These are phyloP conservation scores for Eupithecia inturbata DNA, from an alignment of 2,888 invertebrate genomes.

Conservation along the genomic window DNA sequence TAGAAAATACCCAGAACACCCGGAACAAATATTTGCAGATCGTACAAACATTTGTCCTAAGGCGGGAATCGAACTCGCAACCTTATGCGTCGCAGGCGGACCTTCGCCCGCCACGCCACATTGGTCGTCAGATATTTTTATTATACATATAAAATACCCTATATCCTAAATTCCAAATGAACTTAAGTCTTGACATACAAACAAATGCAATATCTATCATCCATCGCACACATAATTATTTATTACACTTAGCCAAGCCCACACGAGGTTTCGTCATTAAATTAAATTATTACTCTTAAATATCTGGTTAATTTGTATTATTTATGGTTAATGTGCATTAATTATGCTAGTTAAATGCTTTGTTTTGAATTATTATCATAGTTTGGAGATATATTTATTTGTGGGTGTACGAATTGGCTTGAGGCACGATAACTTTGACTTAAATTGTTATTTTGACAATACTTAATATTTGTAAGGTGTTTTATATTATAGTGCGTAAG, in stretches of 20 bases:
- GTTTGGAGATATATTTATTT: conserved; percentile 20
- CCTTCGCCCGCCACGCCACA: too few relatives aligned
- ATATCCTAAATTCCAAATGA: background rate
- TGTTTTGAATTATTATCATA: conserved; percentile 27
- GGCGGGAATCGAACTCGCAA: too few relatives aligned
- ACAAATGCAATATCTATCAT: conserved; percentile 18
- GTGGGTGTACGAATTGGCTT: conserved; percentile 20
- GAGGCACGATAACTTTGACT: conserved; percentile 12
- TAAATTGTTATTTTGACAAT: conserved; percentile 13
- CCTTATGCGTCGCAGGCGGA: too few relatives aligned
- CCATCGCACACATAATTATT: conserved; percentile 22
- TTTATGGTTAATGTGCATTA: conserved; percentile 39
- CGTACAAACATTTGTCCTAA: too few relatives aligned
- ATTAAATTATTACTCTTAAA: conserved; percentile 46
- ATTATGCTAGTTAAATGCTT: conserved; percentile 34
- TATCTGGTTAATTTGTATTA: conserved; percentile 44
- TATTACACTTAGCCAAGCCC: conserved; percentile 34
- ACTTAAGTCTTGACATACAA: conserved; percentile 8
- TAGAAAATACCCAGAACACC: too few relatives aligned
- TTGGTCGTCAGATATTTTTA: too few relatives aligned
- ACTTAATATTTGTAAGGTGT: too few relatives aligned
- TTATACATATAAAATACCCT: too few relatives aligned
- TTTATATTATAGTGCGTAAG: too few relatives aligned
- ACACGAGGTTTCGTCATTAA: conserved; percentile 42
- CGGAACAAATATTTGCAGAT: too few relatives aligned